Base-by-base conservation (phyloP, 2,888 invertebrate species). In the Cartodere bifasciata region DNA sequence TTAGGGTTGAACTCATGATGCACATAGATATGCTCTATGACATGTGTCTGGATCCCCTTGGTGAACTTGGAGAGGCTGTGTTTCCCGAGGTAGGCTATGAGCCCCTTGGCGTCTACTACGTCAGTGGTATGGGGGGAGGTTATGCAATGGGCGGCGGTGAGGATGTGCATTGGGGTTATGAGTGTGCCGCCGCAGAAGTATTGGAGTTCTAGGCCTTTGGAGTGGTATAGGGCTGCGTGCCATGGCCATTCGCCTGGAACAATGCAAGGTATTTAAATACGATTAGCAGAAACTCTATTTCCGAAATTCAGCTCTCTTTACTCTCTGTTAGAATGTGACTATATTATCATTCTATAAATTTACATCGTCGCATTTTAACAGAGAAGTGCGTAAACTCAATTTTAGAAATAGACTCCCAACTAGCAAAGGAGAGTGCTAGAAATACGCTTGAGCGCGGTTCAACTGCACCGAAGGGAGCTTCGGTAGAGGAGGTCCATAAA, bases 111-210 rank as follows among this genome's bases (percentile, higher is more conserved):
- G 24, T 56, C 50, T 3, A 60, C 47, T 0, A 52, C 38, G 23
- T 36, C 39, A 14, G 45, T 49, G 2, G 47, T 52, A 15, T 46
- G 44, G 2, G 48, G 47, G 26, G 45, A 50, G 1, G 72, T 70
- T 32, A 74, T 70, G 51, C 75, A 76, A 56, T 75, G 75, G 0
- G 74, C 75, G 1, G 75, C 75, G 6, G 75, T 75, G 41, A 76
- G 49, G 14, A 75, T 61, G 47, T 70, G 67, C 11, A 49, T 55
- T 34, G 60, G 58, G 0, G 69, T 61, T 4, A 77, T 64, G 13
- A 77, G 58, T 1, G 72, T 72, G 0, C 71, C 75, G 0, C 77
- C 77, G 45, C 77, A 77, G 29, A 68, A 71, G 55, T 75, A 75
- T 34, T 63, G 66, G 24, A 60, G 37, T 35, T 58, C 51, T 13